Evolutionary conservation across 2,113 vertebrate species (phyloP).

Genomic region (Tetraodon nigroviridis): DNA sequence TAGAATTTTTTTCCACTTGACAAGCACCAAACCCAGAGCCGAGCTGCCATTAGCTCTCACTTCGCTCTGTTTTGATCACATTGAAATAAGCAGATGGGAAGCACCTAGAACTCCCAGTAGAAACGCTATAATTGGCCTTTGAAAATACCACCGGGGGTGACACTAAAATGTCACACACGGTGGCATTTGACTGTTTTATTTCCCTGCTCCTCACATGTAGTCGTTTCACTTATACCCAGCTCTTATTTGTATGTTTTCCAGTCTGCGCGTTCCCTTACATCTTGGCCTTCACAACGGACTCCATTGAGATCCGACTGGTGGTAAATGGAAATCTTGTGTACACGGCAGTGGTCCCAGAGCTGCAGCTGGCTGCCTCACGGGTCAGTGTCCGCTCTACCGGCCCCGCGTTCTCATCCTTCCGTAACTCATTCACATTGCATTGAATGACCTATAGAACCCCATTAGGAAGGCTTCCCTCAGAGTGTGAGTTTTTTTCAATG

Average conservation of each 20-base stretch:
- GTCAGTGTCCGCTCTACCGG: slow-evolving; percentile 71
- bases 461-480: neutral
- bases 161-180: neutral
- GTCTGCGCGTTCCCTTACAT: slow-evolving; percentile 98
- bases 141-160: slow-evolving; percentile 10
- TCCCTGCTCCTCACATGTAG: neutral
- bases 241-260: slow-evolving; percentile 59
- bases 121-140: slow-evolving; percentile 13
- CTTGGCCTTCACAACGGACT: slow-evolving; percentile 95
- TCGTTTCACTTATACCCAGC: neutral
- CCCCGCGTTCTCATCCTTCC: neutral
- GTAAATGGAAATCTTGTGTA: slow-evolving; percentile 98
- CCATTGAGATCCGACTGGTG: slow-evolving; percentile 95
- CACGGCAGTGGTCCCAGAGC: slow-evolving; percentile 91
- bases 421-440: neutral
- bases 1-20: neutral
- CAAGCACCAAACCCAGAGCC: no score
- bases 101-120: neutral
- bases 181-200: neutral
- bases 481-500: slow-evolving; percentile 7
- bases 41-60: neutral
- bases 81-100: neutral
- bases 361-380: slow-evolving; percentile 89
- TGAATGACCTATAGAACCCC: neutral
- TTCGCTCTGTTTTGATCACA: neutral